Percentiles rank a stretch among this genome's conserved stretches.
These are phyloP conservation scores for Madoqua kirkii DNA, from an alignment of 2,113 vertebrate genomes.

Conservation along the genomic window DNA sequence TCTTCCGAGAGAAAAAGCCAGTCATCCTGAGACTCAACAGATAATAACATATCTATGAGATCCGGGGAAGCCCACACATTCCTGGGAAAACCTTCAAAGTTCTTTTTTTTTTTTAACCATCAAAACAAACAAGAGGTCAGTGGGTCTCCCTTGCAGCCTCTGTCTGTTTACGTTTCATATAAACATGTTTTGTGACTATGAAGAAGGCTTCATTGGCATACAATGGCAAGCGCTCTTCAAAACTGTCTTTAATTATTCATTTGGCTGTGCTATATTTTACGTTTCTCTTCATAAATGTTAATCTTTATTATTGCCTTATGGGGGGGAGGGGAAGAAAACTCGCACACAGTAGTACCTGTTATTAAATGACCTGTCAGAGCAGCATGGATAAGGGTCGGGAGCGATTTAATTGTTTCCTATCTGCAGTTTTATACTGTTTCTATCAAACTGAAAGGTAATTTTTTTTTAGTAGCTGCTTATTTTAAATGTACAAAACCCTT, in stretches of 20 bases:
- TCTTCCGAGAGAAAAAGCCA: background rate
- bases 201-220: conserved; percentile 66
- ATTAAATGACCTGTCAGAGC: conserved; percentile 82
- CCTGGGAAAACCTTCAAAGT: conserved; percentile 48
- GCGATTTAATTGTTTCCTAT: conserved; percentile 84
- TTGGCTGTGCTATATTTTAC: conserved; percentile 79
- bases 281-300: conserved; percentile 85
- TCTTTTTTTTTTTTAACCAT: background rate
- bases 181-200: conserved; percentile 75
- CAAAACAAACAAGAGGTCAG: conserved; percentile 70
- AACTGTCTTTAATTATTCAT: conserved; percentile 86
- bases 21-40: background rate
- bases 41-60: background rate
- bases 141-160: conserved; percentile 66
- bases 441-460: conserved; percentile 87
- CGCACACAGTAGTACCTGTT: conserved; percentile 79
- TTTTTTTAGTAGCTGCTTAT: conserved; percentile 91
- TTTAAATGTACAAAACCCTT: conserved; percentile 96
- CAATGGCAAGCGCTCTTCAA: conserved; percentile 81
- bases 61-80: background rate
- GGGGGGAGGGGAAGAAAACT: background rate
- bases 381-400: conserved; percentile 79
- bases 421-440: conserved; percentile 85
- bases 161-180: conserved; percentile 74
- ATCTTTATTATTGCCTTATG: conserved; percentile 83